Evolutionary conservation across 1,140 invertebrate species (phyloP), one percentile per base, ranked within the genome.

Genomic region (Aphidius gifuensis): DNA sequence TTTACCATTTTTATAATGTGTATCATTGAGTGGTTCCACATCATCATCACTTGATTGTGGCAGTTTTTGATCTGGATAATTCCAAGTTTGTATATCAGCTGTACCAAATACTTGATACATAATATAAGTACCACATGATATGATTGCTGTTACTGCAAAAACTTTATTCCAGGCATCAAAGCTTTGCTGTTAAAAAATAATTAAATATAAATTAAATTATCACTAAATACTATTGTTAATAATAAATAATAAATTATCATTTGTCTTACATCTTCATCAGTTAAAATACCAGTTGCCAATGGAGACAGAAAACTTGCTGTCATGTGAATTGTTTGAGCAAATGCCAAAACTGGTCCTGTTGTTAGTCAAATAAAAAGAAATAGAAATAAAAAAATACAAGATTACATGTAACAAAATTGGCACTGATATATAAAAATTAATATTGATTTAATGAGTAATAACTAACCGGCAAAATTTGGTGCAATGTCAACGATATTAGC

Each of bases 261-360:
- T 50, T 5, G 21, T 16, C 81, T 83, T 71, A 85, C 83, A 62
- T 77, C 82, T 61, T 85, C 76, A 66, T 83, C 67, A 42, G 80
- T 82, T n/a, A 87, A 71, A 48, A 85, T 71, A 66, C 87, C 86
- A 72, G 85, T 84, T 51, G 82, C 85, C 58, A 88, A 71, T 0
- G 88, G 88, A 44, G 86, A 88, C 7, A 90, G 68, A 68, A 89
- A 90, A 72, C 87, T 88, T 23, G 88, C 88, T 43, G 85, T 84
- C 88, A 90, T 90, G 71, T 90, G 88, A 67, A 90, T 88, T 48
- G 88, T 90, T 80, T 90, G 88, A 66, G 87, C 86, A 74, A 90
- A 90, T 8, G 88, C 87, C 65, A 90, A 73, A 62, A 89, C 86
- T 42, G 87, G 87, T 45, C 23, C 23, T 32, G 23, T 32, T 32